Base-by-base conservation (phyloP, 2,797 vertebrate genomes). In the Philypnodon macrostomus region DNA sequence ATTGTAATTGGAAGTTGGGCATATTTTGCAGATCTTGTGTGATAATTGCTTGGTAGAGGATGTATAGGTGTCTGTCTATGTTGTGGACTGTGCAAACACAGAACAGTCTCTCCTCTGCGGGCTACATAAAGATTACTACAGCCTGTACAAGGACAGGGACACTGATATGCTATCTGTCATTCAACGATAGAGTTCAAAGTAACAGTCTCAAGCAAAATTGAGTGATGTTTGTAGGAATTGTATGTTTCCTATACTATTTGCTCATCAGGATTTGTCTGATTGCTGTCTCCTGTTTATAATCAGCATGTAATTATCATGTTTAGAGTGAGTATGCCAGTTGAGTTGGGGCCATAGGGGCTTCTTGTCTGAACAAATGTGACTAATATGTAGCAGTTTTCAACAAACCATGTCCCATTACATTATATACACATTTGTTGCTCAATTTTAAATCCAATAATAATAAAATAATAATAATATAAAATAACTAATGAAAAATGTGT, bases 181-280 rank as follows among this genome's bases (percentile, higher is more conserved):
- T 18, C 10, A 47, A 38, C n/a, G 66, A 77, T 42, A 56, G 45
- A 67, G 63, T 52, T 55, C 75, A 77, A 75, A 83, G 70, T 76
- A 7, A 73, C 72, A 70, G 42, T 30, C 2, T 35, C 3, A 18
- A 37, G 16, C 7, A 17, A 29, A 29, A 29, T 2, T 10, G 26
- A 29, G 27, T 29, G 27, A 29, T 2, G 9, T 27, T 44, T 17
- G 26, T 1, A 10, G 15, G 41, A 44, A 44, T 16, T 9, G 8
- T 13, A 12, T 42, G 14, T 4, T 24, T 39, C 5, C 12, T 23
- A 7, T 10, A 2, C 12, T 6, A 6, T 6, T 6, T 29, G 27
- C 1, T 10, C 27, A 29, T 10, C 27, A 29, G 10, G 27, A 10
- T 29, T 8, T 10, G 1, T 27, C 5, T 6, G 26, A 27, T 27